These are phyloP conservation scores for Hyperoplus immaculatus DNA, from an alignment of 2,797 vertebrate genomes.

Conservation along the genomic window DNA sequence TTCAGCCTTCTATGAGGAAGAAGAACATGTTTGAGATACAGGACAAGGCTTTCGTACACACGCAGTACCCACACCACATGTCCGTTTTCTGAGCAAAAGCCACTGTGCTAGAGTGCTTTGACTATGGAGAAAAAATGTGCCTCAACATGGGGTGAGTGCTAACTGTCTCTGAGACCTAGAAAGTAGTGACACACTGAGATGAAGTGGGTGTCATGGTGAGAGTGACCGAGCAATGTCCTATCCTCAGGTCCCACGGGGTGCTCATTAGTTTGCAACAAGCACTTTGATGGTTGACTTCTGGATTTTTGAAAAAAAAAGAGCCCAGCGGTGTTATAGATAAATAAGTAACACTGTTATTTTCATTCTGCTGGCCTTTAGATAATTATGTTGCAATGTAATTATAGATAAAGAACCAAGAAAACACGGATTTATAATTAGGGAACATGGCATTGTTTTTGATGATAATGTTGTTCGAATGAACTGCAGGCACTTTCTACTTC, in stretches of 20 bases:
- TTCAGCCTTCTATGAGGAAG: slow-evolving; percentile 8
- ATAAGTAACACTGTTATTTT: slow-evolving; percentile 19
- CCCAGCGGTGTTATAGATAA: slow-evolving; percentile 19
- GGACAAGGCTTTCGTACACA: not conserved
- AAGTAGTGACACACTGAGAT: slow-evolving; percentile 28
- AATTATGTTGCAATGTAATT: slow-evolving; percentile 32
- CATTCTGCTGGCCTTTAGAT: slow-evolving; percentile 12
- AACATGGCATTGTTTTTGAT: not conserved
- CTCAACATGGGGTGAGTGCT: not conserved
- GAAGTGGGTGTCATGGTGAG: slow-evolving; percentile 19
- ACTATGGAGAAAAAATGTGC: slow-evolving; percentile 9
- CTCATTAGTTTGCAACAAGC: slow-evolving; percentile 47
- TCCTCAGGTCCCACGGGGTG: slow-evolving; percentile 15
- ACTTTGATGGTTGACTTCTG: slow-evolving; percentile 3
- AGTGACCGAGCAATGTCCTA: slow-evolving; percentile 13
- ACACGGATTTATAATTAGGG: not conserved
- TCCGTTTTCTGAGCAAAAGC: slow-evolving; percentile 19
- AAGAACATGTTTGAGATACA: not conserved
- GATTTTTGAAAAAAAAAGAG: slow-evolving; percentile 19
- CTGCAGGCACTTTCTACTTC: not conserved
- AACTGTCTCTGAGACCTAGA: slow-evolving; percentile 29
- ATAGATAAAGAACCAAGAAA: slow-evolving; percentile 10
- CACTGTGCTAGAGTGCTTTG: not conserved
- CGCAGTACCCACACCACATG: not conserved
- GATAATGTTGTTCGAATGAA: not conserved